Base-by-base conservation (phyloP, 2,113 vertebrate species). In the Ceyx cyanopectus region DNA sequence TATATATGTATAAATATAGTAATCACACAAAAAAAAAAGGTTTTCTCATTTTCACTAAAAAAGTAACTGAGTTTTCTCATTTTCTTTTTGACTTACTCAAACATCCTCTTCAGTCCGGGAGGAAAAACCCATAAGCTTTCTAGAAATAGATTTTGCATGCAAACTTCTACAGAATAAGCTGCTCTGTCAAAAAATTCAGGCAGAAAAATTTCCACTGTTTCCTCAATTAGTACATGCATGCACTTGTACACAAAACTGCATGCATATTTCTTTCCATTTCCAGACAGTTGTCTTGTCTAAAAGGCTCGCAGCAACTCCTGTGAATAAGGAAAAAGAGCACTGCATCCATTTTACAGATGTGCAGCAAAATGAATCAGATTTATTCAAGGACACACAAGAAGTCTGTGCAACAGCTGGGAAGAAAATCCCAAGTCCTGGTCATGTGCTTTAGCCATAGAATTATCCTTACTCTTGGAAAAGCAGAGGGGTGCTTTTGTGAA, bases 401-500 rank as follows among this genome's bases (percentile, higher is more conserved):
- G 82, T 86, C 94, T 95, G 90, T 74, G 76, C 85, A 93, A 88
- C 88, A 96, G 80, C 93, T 93, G 86, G 77, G 89, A 93, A 95
- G 83, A 93, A 96, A 96, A 79, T 32, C 32, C 68, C 66, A 89
- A 86, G 80, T 73, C 27, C 50, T 92, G 57, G 58, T 90, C 86
- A 95, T 51, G 85, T 94, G 86, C 37, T 96, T 74, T 90, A 90
- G 89, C 92, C 92, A 90, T 83, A 93, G 86, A 95, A 92, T 89
- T 88, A 95, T 90, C 74, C 83, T 89, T 90, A 87, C 69, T 92
- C 66, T 92, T 92, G 66, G 83, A 96, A 96, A 62, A 90, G 66
- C 90, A 83, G 76, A 88, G 68, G 88, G 82, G 85, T 91, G 80
- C 88, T 93, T 93, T 94, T 89, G 66, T 89, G 74, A 82, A 94